Conservation (phyloP, 2,888 invertebrate species). For the Drosophila borborema region DNA sequence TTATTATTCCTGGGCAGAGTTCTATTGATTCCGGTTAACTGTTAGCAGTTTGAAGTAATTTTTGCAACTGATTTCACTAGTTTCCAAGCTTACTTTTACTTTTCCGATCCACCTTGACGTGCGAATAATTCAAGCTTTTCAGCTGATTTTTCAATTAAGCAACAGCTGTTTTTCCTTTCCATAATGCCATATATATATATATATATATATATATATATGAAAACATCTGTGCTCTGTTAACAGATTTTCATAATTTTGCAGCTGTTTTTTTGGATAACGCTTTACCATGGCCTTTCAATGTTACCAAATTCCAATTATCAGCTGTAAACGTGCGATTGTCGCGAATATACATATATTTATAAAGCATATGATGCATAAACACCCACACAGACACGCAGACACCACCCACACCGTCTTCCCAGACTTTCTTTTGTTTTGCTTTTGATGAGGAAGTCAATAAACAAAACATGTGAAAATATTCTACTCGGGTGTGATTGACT, state of each 20-base stretch:
- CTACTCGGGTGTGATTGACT: not conserved
- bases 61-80: too few relatives aligned
- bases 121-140: not conserved
- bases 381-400: not conserved
- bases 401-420: not conserved
- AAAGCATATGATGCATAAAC: not conserved
- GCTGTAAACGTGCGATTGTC: slow-evolving; percentile 18
- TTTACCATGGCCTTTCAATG: slow-evolving; percentile 5
- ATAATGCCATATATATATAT: not conserved
- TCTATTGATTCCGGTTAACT: too few relatives aligned
- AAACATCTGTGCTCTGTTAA: not conserved
- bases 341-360: not conserved
- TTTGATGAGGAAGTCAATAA: slow-evolving; percentile 32
- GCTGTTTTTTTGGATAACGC: slow-evolving; percentile 2
- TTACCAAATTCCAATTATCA: slow-evolving; percentile 29
- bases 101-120: not conserved
- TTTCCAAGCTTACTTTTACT: too few relatives aligned
- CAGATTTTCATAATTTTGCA: slow-evolving; percentile 1
- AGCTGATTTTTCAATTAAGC: slow-evolving; percentile 7
- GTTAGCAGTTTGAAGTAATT: not conserved
- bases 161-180: slow-evolving; percentile 21
- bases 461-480: slow-evolving; percentile 19
- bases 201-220: not conserved
- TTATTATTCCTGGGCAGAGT: too few relatives aligned
- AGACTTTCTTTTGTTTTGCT: slow-evolving; percentile 7